Base-by-base conservation (phyloP, 2,888 invertebrate species). In the Cryptocephalus primarius region DNA sequence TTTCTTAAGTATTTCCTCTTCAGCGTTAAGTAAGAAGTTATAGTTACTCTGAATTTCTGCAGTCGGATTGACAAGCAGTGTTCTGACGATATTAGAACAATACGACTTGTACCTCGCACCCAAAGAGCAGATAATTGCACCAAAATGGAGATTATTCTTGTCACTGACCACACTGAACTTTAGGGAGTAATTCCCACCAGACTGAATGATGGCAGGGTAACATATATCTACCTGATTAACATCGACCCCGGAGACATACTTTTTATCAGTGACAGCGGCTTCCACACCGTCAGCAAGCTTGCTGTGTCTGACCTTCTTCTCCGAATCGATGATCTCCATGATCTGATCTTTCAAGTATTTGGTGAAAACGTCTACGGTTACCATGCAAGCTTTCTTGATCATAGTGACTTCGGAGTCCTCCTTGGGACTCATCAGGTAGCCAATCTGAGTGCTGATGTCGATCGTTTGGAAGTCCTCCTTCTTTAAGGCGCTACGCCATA, bases 191-290 rank as follows among this genome's bases (percentile, higher is more conserved):
- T 88, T 84, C n/a, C 96, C 97, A 8, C 99, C 99, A 33, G 96
- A 97, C 69, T 99, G 99, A 61, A 99, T 92, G 48, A 99, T 99
- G 0, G 99, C 91, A 0, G 96, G 94, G 68, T 97, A 99, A 65
- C 97, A 99, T 83, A 94, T 90, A 63, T 99, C 97, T 4, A 97
- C 79, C 67, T 93, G 87, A 31, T 82, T 80, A 3, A 85, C 80
- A 71, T 95, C 95, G 1, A 93, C 85, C 1, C 89, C 88, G 9
- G 86, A 81, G 1, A 96, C 90, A 70, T 93, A 95, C 72, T 97
- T 96, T 65, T 94, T 94, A 67, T 95, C 93, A n/a, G 83, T 82
- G 60, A 95, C 80, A 1, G 94, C 94, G 10, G 85, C 78, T 68
- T 97, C 96, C 1, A 96, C 90, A 9, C 93, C 93, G 71, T 95